Conservation (phyloP, 1,140 invertebrate genomes). For the Pantala flavescens region DNA sequence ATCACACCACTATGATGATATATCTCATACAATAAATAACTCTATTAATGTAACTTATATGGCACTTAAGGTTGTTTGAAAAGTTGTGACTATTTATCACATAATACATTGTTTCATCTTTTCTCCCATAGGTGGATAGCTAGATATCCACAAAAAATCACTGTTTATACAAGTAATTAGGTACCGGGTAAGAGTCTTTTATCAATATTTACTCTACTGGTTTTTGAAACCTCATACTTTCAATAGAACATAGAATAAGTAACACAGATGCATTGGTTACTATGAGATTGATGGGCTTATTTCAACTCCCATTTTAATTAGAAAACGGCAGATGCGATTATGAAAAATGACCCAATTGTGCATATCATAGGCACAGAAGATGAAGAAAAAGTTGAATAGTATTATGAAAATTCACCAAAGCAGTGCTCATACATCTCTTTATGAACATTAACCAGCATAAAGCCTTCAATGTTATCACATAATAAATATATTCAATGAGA, state of each 20-base stretch:
- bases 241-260: background rate
- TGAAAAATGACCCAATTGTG: background rate
- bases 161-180: background rate
- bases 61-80: background rate
- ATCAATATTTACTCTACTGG: background rate
- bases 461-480: background rate
- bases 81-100: background rate
- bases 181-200: background rate
- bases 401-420: background rate
- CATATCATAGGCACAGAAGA: background rate
- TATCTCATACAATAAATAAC: constrained; percentile 8
- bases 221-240: background rate
- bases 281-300: background rate
- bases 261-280: background rate
- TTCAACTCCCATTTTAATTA: background rate
- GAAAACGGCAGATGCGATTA: background rate
- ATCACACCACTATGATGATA: background rate
- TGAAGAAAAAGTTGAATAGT: background rate
- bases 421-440: background rate
- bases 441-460: too few species aligned
- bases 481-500: background rate
- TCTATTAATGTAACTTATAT: constrained; percentile 5
- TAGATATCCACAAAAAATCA: background rate
- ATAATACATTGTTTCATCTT: background rate
- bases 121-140: background rate